phyloP scores from a whole-genome alignment of 2,888 invertebrate genomes.

The Sthenelais limicola region DNA sequence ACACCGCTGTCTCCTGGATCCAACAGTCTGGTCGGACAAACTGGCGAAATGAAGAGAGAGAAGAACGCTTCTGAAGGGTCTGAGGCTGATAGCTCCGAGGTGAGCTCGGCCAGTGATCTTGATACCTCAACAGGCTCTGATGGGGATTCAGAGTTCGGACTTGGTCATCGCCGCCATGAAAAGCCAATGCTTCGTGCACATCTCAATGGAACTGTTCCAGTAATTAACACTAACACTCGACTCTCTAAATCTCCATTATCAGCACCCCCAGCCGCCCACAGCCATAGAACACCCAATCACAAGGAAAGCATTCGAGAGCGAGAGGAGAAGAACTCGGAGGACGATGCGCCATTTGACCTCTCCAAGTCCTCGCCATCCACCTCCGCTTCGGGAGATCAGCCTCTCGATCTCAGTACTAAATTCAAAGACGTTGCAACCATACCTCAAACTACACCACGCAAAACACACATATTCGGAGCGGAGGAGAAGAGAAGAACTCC shows the following conservation, averaged over 20 bases:
- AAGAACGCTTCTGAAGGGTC: constrained; percentile 39
- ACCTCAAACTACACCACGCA: constrained; percentile 60
- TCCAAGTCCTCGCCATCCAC: constrained; percentile 47
- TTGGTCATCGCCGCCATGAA: background rate
- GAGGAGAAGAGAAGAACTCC: constrained; percentile 8
- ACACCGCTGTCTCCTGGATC: background rate
- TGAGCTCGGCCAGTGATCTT: constrained; percentile 54
- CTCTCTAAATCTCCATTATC: background rate
- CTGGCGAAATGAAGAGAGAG: constrained; percentile 16
- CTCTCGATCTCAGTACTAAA: constrained; percentile 81
- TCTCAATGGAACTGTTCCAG: background rate
- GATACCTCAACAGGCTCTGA: constrained; percentile 59
- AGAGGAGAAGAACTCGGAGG: background rate
- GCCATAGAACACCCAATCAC: background rate
- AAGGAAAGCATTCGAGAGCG: background rate
- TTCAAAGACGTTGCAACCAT: constrained; percentile 66
- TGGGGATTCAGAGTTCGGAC: constrained; percentile 50
- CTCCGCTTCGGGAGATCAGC: constrained; percentile 76
- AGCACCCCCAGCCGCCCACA: constrained; percentile 9
- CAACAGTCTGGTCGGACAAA: constrained; percentile 12
- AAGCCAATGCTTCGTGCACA: constrained; percentile 15
- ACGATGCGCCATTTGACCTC: constrained; percentile 52
- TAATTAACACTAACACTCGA: background rate
- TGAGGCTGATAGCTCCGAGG: constrained; percentile 46
- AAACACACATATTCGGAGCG: constrained; percentile 66